Base-by-base conservation (phyloP, 37 sponge, comb jelly and placozoan genomes). In the Geodia barretti region DNA sequence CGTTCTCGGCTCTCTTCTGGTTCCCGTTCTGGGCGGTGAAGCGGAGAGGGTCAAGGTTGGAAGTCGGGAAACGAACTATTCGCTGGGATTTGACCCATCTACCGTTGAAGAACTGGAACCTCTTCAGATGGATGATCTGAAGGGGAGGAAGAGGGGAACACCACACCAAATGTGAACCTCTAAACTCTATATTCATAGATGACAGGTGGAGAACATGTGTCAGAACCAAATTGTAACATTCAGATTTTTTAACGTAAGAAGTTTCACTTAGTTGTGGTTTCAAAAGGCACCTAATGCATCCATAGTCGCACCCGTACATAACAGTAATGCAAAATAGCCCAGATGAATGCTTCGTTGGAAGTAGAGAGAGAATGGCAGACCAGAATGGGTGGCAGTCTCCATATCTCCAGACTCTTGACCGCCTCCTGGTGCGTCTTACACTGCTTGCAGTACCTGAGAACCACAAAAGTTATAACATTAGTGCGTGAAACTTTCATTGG, bases 91-190 rank as follows among this genome's bases (percentile, higher is more conserved):
- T 99, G 70, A 91, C 83, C 99, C 99, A 99, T 20, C 89, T 91
- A 19, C 95, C 93, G 70, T 94, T 92, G 61, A 86, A 47, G 62
- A 98, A 96, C 74, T 96, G 94, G 68, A 99, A 99, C 40, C 99
- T 75, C 80, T 99, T 99, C 33, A 99, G 59, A 73, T 99, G 99
- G 26, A 99, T 88, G 38, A 99, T 97, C 98, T 97, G 65, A 19
- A n/a, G n/a, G n/a, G n/a, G n/a, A n/a, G n/a, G n/a, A n/a, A n/a
- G n/a, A n/a, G n/a, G n/a, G n/a, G n/a, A n/a, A n/a, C n/a, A n/a
- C n/a, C n/a, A n/a, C n/a, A n/a, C n/a, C n/a, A n/a, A n/a, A n/a
- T n/a, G n/a, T n/a, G n/a, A n/a, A n/a, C n/a, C n/a, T n/a, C n/a
- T n/a, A n/a, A n/a, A n/a, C n/a, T n/a, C n/a, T n/a, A n/a, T n/a